Conservation (phyloP, 1,140 invertebrate species). For the Drosophila varians region DNA sequence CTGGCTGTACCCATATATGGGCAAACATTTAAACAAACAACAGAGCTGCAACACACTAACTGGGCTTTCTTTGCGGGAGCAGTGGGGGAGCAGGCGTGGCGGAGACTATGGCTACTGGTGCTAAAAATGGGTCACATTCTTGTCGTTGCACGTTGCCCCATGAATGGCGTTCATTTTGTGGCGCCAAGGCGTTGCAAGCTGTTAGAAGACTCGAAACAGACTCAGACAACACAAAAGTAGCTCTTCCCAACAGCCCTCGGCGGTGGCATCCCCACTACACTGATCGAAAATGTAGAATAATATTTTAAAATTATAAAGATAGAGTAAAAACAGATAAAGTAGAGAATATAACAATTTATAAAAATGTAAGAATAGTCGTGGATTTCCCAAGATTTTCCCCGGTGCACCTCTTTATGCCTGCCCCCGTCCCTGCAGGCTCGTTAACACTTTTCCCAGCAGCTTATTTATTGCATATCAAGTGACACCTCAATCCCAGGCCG, state of each 20-base stretch:
- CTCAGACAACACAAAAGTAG: slow-evolving; percentile 56
- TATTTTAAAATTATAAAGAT: too few relatives aligned
- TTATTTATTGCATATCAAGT: slow-evolving; percentile 79
- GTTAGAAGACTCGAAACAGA: slow-evolving; percentile 23
- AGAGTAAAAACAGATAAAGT: too few relatives aligned
- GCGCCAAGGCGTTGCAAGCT: slow-evolving; percentile 55
- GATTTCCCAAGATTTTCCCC: neutral
- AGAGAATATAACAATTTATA: too few relatives aligned
- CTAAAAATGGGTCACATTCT: slow-evolving; percentile 75
- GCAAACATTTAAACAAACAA: slow-evolving; percentile 75
- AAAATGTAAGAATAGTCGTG: neutral
- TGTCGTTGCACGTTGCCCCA: slow-evolving; percentile 55
- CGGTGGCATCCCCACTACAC: slow-evolving; percentile 13
- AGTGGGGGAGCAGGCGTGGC: slow-evolving; percentile 1
- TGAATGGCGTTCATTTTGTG: slow-evolving; percentile 71
- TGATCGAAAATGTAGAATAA: neutral
- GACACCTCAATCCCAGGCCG: slow-evolving; percentile 57
- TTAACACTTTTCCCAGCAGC: slow-evolving; percentile 75
- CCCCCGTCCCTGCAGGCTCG: slow-evolving; percentile 44
- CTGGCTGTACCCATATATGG: slow-evolving; percentile 72
- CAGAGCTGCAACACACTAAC: slow-evolving; percentile 12
- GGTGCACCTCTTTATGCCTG: slow-evolving; percentile 17
- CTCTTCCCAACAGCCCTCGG: slow-evolving; percentile 32
- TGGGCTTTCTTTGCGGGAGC: neutral
- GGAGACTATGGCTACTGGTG: slow-evolving; percentile 36